A percentile compares a stretch with the other conserved stretches of the same genome.
Evolutionary conservation across 2,797 vertebrate genomes (phyloP).

Genomic region (Pelochelys cantorii): DNA sequence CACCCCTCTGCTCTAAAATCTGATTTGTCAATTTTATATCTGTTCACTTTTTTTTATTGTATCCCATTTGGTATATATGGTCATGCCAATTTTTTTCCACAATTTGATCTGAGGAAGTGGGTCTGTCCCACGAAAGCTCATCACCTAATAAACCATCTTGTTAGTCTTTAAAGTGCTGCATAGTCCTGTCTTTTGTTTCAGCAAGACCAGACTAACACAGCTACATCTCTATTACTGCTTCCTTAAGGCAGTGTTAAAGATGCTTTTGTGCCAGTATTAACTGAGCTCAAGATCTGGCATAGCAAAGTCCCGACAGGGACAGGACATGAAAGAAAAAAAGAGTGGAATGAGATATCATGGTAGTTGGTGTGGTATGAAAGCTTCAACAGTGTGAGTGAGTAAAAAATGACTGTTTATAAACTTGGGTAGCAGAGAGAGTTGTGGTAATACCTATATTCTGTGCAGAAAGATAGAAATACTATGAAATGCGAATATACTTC

Average conservation of each 20-base stretch:
- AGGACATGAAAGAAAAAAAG: not conserved
- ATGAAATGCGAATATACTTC: constrained; percentile 1
- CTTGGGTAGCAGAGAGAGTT: not conserved
- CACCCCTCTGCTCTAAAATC: no score
- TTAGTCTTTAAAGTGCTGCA: no score
- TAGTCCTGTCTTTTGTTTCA: no score
- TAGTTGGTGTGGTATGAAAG: not conserved
- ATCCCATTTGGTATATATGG: no score
- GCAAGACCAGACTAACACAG: no score
- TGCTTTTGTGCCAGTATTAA: not conserved
- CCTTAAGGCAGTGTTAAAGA: not conserved
- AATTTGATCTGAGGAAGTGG: no score
- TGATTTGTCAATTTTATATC: no score
- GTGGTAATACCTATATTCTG: not conserved
- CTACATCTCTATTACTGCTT: not conserved
- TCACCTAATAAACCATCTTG: no score
- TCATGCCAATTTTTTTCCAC: no score
- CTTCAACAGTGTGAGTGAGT: not conserved
- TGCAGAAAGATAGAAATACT: not conserved
- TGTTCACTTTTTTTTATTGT: no score
- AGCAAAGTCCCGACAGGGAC: not conserved
- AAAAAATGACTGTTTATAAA: not conserved
- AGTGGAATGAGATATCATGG: not conserved
- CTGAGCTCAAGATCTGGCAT: not conserved
- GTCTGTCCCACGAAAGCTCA: no score